Evolutionary conservation across 2,797 vertebrate genomes (phyloP), one percentile per base, ranked within the genome.

Genomic region (Brotula barbata): DNA sequence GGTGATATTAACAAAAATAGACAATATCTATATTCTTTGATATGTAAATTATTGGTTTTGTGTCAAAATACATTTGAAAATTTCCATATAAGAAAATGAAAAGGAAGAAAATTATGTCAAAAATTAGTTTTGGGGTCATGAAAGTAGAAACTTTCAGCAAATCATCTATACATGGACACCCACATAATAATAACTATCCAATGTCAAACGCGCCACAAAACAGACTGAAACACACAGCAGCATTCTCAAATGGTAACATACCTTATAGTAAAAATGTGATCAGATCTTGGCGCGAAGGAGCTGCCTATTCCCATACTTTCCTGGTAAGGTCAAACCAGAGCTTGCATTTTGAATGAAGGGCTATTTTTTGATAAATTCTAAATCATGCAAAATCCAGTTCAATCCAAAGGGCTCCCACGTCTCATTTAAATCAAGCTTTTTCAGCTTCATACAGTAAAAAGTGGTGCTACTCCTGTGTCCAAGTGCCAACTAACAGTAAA

Each of bases 191-290:
- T 28, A 28, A 8, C 25, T 28, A 28, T 13, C 17, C 20, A 31
- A 55, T 23, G 19, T 15, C 49, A 52, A 50, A n/a, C 34, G n/a
- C 33, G 23, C 19, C 13, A 15, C 7, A 31, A 7, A 6, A 55
- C 25, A 31, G n/a, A 23, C 20, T 64, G 19, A 58, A 19, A 23
- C 41, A 55, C 53, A 55, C 47, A 21, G 19, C 9, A 6, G 11
- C 31, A 33, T 33, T 10, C 40, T 48, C 6, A 31, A 23, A 7
- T 23, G 12, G 45, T 19, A 48, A 90, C 91, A 39, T 92, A 95
- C 93, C 88, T 90, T 86, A 95, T 94, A 2, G 92, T 94, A 85
- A 95, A 94, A 60, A 93, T 90, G 63, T 93, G 91, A 83, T 95
- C 93, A 82, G 93, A 91, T 28, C 84, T 90, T 44, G 90, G 91